Conservation (phyloP, 2,113 vertebrate genomes). For the Centropristis striata region DNA sequence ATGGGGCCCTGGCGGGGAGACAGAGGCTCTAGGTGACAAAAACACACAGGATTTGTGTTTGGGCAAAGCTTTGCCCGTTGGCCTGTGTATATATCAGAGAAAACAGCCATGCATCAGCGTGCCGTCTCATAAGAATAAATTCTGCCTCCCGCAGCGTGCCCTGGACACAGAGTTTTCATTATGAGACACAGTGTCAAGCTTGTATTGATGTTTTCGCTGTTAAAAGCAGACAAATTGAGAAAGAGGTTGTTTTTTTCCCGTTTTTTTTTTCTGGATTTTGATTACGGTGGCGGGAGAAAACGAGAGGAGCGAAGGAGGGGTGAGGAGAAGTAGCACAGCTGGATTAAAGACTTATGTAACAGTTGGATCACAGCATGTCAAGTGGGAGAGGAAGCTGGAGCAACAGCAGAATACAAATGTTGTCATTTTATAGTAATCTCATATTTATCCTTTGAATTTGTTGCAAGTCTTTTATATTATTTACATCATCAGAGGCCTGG, state of each 20-base stretch:
- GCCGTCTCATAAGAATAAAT: not conserved
- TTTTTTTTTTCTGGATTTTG: slow-evolving; percentile 33
- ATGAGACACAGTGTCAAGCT: slow-evolving; percentile 10
- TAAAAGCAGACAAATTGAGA: slow-evolving; percentile 36
- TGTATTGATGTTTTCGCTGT: slow-evolving; percentile 4
- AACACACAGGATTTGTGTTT: slow-evolving; percentile 53
- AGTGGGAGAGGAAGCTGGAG: slow-evolving; percentile 59
- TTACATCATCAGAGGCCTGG: slow-evolving; percentile 21
- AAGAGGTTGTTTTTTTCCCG: not conserved
- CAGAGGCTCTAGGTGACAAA: slow-evolving; percentile 61
- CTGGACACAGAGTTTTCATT: slow-evolving; percentile 32
- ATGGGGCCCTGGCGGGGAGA: slow-evolving; percentile 39
- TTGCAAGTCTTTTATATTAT: slow-evolving; percentile 9
- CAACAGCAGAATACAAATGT: slow-evolving; percentile 60
- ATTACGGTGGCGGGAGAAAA: slow-evolving; percentile 53
- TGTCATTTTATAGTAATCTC: slow-evolving; percentile 38
- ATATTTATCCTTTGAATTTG: slow-evolving; percentile 41
- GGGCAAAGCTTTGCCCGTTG: slow-evolving; percentile 29
- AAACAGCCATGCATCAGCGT: slow-evolving; percentile 4
- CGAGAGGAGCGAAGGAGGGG: slow-evolving; percentile 32
- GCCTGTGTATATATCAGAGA: slow-evolving; percentile 15
- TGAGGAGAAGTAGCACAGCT: slow-evolving; percentile 71
- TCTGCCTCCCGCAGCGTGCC: not conserved
- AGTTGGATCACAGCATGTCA: slow-evolving; percentile 70
- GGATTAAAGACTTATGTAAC: slow-evolving; percentile 82